These are phyloP conservation scores for Blera fallax DNA, from an alignment of 2,888 invertebrate species.

Conservation along the genomic window DNA sequence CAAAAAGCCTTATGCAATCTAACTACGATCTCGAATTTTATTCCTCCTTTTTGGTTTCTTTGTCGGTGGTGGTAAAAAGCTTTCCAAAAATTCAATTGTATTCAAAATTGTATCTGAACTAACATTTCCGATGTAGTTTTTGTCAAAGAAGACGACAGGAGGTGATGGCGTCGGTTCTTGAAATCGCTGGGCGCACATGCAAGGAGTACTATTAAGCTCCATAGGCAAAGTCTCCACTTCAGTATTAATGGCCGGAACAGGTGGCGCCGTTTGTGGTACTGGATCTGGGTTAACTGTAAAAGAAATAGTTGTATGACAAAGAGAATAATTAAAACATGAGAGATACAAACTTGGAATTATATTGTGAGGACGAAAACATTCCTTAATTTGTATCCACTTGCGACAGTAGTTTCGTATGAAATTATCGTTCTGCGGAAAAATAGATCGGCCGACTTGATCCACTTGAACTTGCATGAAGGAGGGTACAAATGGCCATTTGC, in stretches of 20 bases:
- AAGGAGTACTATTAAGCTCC: constrained; percentile 64
- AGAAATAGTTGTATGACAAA: not conserved
- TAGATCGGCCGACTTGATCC: constrained; percentile 77
- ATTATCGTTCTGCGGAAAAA: constrained; percentile 79
- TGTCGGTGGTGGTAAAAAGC: constrained; percentile 78
- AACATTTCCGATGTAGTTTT: constrained; percentile 79
- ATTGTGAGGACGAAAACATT: constrained; percentile 78
- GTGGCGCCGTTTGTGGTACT: constrained; percentile 70
- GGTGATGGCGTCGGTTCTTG: constrained; percentile 71
- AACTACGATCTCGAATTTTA: constrained; percentile 75
- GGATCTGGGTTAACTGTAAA: not conserved
- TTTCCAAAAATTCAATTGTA: constrained; percentile 80
- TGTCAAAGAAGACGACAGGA: constrained; percentile 79
- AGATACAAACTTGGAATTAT: constrained; percentile 26
- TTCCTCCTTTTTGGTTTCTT: constrained; percentile 77
- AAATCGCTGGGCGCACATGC: constrained; percentile 75
- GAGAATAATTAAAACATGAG: not conserved
- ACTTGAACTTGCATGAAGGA: constrained; percentile 79
- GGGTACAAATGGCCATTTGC: constrained; percentile 81
- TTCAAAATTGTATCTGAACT: constrained; percentile 79
- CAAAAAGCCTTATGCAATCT: not conserved
- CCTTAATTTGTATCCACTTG: constrained; percentile 80
- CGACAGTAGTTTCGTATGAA: constrained; percentile 78
- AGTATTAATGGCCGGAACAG: constrained; percentile 57
- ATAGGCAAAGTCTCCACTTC: constrained; percentile 76